Base-by-base conservation (phyloP, 2,797 vertebrate genomes). In the Hephaestus fuliginosus region DNA sequence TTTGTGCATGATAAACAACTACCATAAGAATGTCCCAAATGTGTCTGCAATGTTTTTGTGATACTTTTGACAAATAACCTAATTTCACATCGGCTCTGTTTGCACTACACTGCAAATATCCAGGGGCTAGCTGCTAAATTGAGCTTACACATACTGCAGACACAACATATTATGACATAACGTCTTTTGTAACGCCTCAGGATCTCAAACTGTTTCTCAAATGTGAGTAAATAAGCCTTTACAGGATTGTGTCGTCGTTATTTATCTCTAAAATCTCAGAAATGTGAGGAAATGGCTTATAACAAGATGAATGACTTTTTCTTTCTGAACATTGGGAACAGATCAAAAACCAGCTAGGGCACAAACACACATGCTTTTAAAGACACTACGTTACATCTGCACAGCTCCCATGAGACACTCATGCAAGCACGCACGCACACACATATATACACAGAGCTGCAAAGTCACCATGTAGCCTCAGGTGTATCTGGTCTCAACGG, bases 401-500 rank as follows among this genome's bases (percentile, higher is more conserved):
- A 46, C 66, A 36, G 33, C 15, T 77, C 81, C 74, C 43, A 43
- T 0, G 28, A 58, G 72, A 81, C 0, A 4, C 57, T 46, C 39
- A 48, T 53, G 51, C 58, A 58, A 65, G 74, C 71, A 44, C 48
- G 46, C 64, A 48, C 67, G 68, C 58, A 30, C 55, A 72, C 72
- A 44, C 44, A 52, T 56, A 63, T 49, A 60, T 56, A 49, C 1
- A 70, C 53, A 66, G n/a, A 65, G 46, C 63, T 75, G 74, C 81
- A 83, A 89, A 86, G 85, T 84, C 76, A 81, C 56, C 56, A 76
- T 48, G 82, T 67, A 73, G 81, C 89, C 83, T 81, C 81, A 49
- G 79, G 89, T 81, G 78, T 76, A 89, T 81, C 72, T 62, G 71
- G 80, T 81, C 86, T 83, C 79, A 82, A 76, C 74, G 76, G 88